A percentile compares a stretch with the other conserved stretches of the same genome.
These are phyloP conservation scores for Phymatocera aterrima DNA, from an alignment of 2,888 invertebrate species.

Conservation along the genomic window DNA sequence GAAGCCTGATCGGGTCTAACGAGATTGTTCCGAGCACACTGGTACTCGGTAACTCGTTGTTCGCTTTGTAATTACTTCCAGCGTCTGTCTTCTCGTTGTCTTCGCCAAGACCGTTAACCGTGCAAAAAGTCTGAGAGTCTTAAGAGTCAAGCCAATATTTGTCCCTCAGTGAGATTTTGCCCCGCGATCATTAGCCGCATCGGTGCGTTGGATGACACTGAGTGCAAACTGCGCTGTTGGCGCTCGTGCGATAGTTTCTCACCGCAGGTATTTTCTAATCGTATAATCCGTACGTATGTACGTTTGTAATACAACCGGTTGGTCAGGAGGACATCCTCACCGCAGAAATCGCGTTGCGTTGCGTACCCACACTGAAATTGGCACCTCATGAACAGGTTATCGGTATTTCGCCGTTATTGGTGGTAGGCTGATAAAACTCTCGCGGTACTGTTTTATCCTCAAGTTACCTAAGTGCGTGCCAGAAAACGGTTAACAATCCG, in stretches of 20 bases:
- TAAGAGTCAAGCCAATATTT: conserved; percentile 15
- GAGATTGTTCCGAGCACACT: conserved; percentile 10
- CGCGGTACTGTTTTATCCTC: background rate
- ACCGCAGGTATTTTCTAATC: too few relatives aligned
- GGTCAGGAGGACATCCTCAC: background rate
- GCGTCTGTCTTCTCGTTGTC: conserved; percentile 30
- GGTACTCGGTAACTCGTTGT: conserved; percentile 30
- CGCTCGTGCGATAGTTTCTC: too few relatives aligned
- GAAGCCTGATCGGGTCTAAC: conserved; percentile 34
- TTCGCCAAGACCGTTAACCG: background rate
- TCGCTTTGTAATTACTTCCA: conserved; percentile 34
- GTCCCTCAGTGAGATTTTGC: conserved; percentile 13
- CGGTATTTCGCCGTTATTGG: background rate
- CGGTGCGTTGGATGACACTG: too few relatives aligned
- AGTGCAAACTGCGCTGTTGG: background rate
- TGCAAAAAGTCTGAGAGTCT: conserved; percentile 12
- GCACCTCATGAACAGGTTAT: conserved; percentile 20
- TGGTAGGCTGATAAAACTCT: background rate
- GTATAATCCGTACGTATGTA: background rate
- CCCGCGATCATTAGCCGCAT: conserved; percentile 14
- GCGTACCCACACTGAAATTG: background rate
- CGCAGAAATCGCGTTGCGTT: background rate
- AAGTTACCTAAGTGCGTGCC: conserved; percentile 7
- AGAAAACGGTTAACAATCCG: conserved; percentile 32
- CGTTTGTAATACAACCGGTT: conserved; percentile 17